phyloP scores from a whole-genome alignment of 2,888 invertebrate species.

The Carabus problematicus region DNA sequence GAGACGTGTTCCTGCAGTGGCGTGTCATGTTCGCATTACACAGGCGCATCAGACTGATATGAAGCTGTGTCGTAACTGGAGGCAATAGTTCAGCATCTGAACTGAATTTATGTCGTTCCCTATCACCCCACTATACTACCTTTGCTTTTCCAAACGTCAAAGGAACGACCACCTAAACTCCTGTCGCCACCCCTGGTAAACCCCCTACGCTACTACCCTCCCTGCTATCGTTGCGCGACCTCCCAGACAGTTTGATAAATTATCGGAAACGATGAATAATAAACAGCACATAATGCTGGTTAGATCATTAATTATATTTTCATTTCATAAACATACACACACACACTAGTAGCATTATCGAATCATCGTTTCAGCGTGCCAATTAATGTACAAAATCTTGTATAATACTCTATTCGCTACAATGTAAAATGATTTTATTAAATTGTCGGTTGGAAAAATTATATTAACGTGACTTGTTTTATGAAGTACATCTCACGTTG shows the following conservation, averaged over 20 bases:
- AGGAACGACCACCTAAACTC: neutral
- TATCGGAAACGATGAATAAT: conserved; percentile 14
- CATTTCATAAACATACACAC: neutral
- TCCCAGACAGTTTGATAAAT: conserved; percentile 7
- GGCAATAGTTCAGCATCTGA: conserved; percentile 29
- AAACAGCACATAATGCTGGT: conserved; percentile 6
- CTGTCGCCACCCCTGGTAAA: neutral
- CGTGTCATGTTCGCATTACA: neutral
- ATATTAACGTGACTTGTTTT: no score
- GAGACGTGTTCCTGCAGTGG: no score
- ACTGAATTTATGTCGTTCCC: conserved; percentile 22
- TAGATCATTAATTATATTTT: conserved; percentile 6
- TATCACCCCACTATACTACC: no score
- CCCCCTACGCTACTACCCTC: neutral
- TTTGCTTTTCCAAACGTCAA: neutral
- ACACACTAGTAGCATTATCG: no score
- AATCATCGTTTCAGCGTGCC: no score
- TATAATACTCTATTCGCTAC: no score
- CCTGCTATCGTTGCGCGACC: neutral
- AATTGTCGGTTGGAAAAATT: no score
- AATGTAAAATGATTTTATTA: no score
- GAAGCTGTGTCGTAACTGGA: conserved; percentile 21
- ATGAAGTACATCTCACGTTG: no score
- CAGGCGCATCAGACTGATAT: conserved; percentile 9
- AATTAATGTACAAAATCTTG: no score